Conservation (phyloP, 2,888 invertebrate genomes). For the Colostygia pectinataria region DNA sequence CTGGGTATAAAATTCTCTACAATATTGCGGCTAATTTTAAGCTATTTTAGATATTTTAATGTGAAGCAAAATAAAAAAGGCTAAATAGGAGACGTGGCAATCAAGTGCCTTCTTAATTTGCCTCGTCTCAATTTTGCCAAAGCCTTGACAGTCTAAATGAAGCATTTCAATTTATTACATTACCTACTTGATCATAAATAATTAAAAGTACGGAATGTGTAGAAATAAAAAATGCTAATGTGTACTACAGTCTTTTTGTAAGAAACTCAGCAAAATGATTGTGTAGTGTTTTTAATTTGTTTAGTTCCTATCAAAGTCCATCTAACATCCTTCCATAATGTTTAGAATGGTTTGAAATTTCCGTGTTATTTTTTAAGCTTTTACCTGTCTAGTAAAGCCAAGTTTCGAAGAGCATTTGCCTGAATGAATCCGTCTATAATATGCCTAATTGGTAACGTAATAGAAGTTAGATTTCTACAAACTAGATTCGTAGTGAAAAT, state of each 20-base stretch:
- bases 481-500: constrained; percentile 20
- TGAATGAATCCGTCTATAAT: constrained; percentile 30
- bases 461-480: constrained; percentile 30
- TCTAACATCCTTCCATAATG: constrained; percentile 52
- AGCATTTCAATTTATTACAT: constrained; percentile 18
- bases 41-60: constrained; percentile 23
- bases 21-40: constrained; percentile 13
- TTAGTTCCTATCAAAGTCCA: constrained; percentile 54
- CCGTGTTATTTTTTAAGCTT: constrained; percentile 41
- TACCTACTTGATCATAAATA: constrained; percentile 26
- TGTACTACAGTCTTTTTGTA: constrained; percentile 39
- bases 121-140: constrained; percentile 21
- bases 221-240: constrained; percentile 29
- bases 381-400: constrained; percentile 36
- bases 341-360: constrained; percentile 27
- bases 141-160: constrained; percentile 17
- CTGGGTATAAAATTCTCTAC: constrained; percentile 22
- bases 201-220: constrained; percentile 33
- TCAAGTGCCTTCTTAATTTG: constrained; percentile 35
- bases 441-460: constrained; percentile 24
- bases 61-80: constrained; percentile 11
- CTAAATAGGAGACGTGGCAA: constrained; percentile 27
- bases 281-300: constrained; percentile 41
- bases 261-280: constrained; percentile 38
- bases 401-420: constrained; percentile 21